Conservation (phyloP, 2,797 vertebrate species). For the Lacerta agilis region DNA sequence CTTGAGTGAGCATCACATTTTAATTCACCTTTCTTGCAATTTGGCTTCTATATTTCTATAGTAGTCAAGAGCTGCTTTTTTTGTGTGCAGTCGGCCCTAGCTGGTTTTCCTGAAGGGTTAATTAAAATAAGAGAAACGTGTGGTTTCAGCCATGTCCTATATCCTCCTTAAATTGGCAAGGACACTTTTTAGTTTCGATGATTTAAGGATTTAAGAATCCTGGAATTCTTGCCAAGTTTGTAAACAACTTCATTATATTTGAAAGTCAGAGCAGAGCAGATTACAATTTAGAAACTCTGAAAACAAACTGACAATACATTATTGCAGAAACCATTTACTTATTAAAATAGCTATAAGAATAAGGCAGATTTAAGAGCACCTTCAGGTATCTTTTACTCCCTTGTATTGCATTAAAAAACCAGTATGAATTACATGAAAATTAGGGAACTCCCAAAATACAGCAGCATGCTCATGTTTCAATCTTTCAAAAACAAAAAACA, state of each 20-base stretch:
- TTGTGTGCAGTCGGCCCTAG: not conserved
- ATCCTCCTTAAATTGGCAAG: not conserved
- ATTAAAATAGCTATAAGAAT: not conserved
- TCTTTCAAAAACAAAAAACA: not conserved
- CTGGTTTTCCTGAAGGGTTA: not conserved
- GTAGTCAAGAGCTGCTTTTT: too few species aligned
- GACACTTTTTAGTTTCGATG: not conserved
- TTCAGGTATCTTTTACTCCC: not conserved
- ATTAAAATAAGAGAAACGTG: not conserved
- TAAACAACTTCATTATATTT: not conserved
- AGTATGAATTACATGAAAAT: not conserved
- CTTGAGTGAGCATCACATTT: not conserved
- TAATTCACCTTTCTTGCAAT: not conserved
- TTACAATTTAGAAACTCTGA: not conserved
- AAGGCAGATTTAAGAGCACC: not conserved
- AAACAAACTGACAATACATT: not conserved
- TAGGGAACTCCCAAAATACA: not conserved
- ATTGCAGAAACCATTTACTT: not conserved
- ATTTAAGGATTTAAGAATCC: not conserved
- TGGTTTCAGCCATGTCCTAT: not conserved
- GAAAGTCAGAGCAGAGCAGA: not conserved
- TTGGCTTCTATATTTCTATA: not conserved
- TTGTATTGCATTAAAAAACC: not conserved
- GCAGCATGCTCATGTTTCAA: not conserved
- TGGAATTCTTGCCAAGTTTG: constrained; percentile 1